Conservation (phyloP, 1,140 invertebrate genomes). For the Lepidurus packardi region DNA sequence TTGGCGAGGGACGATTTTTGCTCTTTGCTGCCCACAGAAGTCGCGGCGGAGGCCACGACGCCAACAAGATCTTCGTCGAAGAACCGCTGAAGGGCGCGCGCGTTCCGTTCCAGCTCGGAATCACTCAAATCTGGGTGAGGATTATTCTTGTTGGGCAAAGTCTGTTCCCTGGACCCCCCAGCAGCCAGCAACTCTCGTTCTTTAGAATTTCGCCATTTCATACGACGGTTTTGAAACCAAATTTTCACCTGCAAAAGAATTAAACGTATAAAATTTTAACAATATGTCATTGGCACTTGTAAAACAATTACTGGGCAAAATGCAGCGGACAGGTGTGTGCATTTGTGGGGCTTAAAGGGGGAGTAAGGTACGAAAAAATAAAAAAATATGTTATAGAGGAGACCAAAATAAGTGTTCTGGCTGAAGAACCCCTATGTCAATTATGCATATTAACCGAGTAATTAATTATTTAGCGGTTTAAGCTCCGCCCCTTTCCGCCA, state of each 20-base stretch:
- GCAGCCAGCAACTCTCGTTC: conserved; percentile 87
- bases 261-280: not conserved
- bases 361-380: too few relatives aligned
- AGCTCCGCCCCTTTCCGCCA: too few relatives aligned
- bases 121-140: conserved; percentile 92
- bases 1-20: not conserved
- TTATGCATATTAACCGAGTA: too few relatives aligned
- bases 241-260: conserved; percentile 75
- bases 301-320: not conserved
- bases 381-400: too few relatives aligned
- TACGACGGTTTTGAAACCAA: conserved; percentile 91
- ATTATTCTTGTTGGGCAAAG: conserved; percentile 93
- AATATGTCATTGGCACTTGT: not conserved
- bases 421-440: too few relatives aligned
- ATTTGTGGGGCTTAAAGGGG: not conserved
- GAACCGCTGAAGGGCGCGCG: conserved; percentile 27
- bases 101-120: conserved; percentile 52
- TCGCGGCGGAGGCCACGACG: not conserved
- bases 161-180: conserved; percentile 88
- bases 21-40: not conserved
- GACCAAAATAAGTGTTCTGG: too few relatives aligned
- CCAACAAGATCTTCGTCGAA: conserved; percentile 25
- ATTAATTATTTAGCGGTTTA: too few relatives aligned
- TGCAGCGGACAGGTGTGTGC: not conserved
- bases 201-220: conserved; percentile 97